Evolutionary conservation across 1,140 invertebrate genomes (phyloP), one percentile per base, ranked within the genome.

Genomic region (Himalopsyche phryganea): DNA sequence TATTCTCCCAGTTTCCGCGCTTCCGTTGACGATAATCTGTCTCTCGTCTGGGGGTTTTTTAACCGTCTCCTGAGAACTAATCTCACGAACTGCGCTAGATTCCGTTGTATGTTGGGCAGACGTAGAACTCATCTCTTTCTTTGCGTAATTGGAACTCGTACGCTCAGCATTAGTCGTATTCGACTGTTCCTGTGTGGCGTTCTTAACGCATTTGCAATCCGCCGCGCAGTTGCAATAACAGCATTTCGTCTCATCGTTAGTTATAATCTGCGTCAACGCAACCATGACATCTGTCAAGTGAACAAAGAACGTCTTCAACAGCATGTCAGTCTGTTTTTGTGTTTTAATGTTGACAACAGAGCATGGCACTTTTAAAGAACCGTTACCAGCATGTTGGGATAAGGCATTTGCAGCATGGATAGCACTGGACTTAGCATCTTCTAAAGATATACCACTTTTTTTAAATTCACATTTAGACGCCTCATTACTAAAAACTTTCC

Each of bases 221-320:
- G 56, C 28, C 35, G 20, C 23, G 18, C 56, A 58, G 2, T 28
- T 6, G 20, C 32, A 32, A 1, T 33, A 10, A 40, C 45, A 56
- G 18, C 23, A 50, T 36, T 51, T 58, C 2, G 28, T 1, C 3
- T 36, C 18, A n/a, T 60, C 52, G 9, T 55, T 33, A 1, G 18
- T 59, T 6, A 63, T 63, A 56, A 60, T 59, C 18, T 60, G 61
- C 0, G 56, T 63, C 7, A 78, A 57, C 47, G 70, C 67, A 2
- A 77, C 69, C 71, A 77, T 73, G 11, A 78, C 68, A 51, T 75
- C 71, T 4, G 75, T 77, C 40, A 77, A 56, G 64, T 77, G 71
- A 15, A 75, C 63, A 51, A 77, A 72, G 60, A 78, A 75, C 5
- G 69, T 73, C 65, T 73, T 75, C 9, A 78, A 50, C 32, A 76